A percentile compares a stretch with the other conserved stretches of the same genome.
These are phyloP conservation scores for Eucera pruinosa DNA, from an alignment of 2,888 invertebrate genomes.

Conservation along the genomic window DNA sequence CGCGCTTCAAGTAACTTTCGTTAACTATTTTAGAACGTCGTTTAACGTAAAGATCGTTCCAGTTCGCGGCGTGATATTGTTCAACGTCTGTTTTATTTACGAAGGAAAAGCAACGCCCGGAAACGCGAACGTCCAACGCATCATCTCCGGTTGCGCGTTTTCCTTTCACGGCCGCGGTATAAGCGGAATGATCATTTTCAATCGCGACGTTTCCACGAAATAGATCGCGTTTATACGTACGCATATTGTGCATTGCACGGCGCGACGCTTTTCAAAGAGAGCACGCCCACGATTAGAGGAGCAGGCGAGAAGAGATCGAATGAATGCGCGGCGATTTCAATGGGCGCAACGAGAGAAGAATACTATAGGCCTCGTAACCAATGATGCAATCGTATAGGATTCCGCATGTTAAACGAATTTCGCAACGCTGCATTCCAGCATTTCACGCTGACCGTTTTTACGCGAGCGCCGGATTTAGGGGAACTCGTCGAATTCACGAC, in stretches of 20 bases:
- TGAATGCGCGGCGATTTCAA: not conserved
- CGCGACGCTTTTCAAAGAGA: not conserved
- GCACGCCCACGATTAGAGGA: not conserved
- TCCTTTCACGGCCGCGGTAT: conserved; percentile 14
- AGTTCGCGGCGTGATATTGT: too few species aligned
- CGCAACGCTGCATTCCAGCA: too few species aligned
- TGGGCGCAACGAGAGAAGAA: conserved; percentile 8
- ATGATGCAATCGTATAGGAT: not conserved
- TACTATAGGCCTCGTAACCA: not conserved
- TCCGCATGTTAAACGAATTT: not conserved
- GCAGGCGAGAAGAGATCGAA: conserved; percentile 3
- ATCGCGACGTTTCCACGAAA: not conserved
- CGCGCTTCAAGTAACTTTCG: too few species aligned
- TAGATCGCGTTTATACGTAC: conserved; percentile 7
- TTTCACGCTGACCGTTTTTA: too few species aligned
- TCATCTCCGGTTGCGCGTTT: not conserved
- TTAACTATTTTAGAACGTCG: too few species aligned
- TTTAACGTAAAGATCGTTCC: too few species aligned
- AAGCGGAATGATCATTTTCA: conserved; percentile 24
- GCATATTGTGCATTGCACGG: too few species aligned
- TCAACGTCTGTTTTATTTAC: too few species aligned
- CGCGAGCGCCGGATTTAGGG: too few species aligned
- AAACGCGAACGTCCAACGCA: conserved; percentile 24
- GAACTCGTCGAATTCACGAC: too few species aligned
- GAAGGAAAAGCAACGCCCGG: too few species aligned